These are phyloP conservation scores for Phaonia tiefii DNA, from an alignment of 2,888 invertebrate species.

Conservation along the genomic window DNA sequence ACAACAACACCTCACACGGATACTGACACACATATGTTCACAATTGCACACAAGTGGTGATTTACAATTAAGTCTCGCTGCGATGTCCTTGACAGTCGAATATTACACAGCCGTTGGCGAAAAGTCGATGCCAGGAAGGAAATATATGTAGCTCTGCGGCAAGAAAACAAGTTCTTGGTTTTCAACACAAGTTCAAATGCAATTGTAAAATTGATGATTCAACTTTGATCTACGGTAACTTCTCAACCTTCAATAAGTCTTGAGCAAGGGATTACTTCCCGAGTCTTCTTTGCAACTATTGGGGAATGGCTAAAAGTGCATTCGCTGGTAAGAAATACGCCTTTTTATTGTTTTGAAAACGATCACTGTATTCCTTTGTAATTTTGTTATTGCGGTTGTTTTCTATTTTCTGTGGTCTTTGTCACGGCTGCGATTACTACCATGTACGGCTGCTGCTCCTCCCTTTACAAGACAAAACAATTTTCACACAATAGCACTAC, in stretches of 20 bases:
- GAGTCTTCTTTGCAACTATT: background rate
- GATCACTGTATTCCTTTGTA: constrained; percentile 1
- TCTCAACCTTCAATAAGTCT: constrained; percentile 48
- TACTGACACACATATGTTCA: constrained; percentile 22
- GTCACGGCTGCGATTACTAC: constrained; percentile 30
- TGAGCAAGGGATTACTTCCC: background rate
- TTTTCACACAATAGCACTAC: constrained; percentile 48
- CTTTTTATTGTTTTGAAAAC: constrained; percentile 29
- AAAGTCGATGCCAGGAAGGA: constrained; percentile 42
- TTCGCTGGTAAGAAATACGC: constrained; percentile 45
- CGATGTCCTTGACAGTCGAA: constrained; percentile 62
- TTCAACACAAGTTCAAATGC: constrained; percentile 18
- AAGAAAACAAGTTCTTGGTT: constrained; percentile 61
- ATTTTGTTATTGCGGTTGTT: constrained; percentile 11
- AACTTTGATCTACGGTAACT: constrained; percentile 44
- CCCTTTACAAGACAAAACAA: constrained; percentile 18
- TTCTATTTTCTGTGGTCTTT: constrained; percentile 48
- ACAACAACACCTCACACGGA: constrained; percentile 21
- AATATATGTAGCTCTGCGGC: constrained; percentile 33
- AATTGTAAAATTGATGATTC: constrained; percentile 54
- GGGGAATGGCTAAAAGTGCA: background rate
- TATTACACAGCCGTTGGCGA: constrained; percentile 31
- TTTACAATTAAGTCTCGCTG: constrained; percentile 21
- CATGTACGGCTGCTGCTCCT: constrained; percentile 29
- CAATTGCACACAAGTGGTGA: background rate